A percentile compares a stretch with the other conserved stretches of the same genome.
These are phyloP conservation scores for Lampris incognitus DNA, from an alignment of 2,113 vertebrate genomes.

Conservation along the genomic window DNA sequence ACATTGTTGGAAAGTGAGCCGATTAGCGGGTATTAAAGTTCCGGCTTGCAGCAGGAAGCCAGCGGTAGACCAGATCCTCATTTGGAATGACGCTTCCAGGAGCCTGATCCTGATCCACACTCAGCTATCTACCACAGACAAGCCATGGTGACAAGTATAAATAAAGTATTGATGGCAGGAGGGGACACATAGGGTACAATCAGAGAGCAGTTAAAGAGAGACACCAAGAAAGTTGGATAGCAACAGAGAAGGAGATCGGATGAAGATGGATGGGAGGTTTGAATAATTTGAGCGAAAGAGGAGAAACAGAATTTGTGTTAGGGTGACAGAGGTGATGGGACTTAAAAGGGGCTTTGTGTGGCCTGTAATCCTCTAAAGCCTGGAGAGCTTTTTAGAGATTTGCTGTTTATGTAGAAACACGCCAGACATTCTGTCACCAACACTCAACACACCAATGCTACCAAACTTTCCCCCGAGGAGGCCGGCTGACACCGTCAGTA, in stretches of 20 bases:
- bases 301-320: conserved; percentile 7
- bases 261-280: conserved; percentile 7
- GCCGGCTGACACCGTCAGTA: not conserved
- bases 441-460: conserved; percentile 42
- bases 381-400: conserved; percentile 67
- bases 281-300: conserved; percentile 27
- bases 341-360: conserved; percentile 74
- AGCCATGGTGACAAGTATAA: conserved; percentile 64
- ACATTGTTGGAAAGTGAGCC: conserved; percentile 63
- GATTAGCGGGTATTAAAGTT: conserved; percentile 76
- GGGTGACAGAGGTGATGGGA: conserved; percentile 2
- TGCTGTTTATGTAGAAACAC: conserved; percentile 69
- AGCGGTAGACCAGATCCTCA: conserved; percentile 49
- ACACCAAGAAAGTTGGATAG: conserved; percentile 22
- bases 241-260: conserved; percentile 12
- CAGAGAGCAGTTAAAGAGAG: not conserved
- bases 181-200: conserved; percentile 17
- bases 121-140: conserved; percentile 20
- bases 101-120: conserved; percentile 16
- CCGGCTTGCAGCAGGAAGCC: conserved; percentile 49
- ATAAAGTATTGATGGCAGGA: not conserved
- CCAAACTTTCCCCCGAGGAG: conserved; percentile 19
- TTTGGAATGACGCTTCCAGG: conserved; percentile 49
- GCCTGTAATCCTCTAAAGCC: conserved; percentile 56
- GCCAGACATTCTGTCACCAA: conserved; percentile 56